Evolutionary conservation across 2,113 vertebrate genomes (phyloP).

Genomic region (Macrotis lagotis): DNA sequence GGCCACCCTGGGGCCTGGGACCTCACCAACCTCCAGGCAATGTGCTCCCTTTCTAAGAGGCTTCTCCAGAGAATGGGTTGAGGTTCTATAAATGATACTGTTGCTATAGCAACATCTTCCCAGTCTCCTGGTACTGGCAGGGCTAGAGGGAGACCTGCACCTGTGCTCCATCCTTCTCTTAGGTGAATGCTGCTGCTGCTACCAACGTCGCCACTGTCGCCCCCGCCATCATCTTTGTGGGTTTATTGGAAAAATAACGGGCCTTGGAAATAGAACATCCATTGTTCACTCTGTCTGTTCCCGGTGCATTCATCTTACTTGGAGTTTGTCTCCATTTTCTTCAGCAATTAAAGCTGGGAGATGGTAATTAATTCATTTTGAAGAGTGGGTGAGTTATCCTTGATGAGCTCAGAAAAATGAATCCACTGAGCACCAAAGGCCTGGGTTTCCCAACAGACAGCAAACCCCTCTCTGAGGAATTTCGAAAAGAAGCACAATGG

Average conservation of each 20-base stretch:
- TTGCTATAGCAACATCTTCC: conserved; percentile 83
- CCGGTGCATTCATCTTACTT: conserved; percentile 44
- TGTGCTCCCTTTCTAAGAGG: conserved; percentile 82
- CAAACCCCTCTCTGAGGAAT: not conserved
- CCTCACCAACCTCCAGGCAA: conserved; percentile 68
- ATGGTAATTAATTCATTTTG: conserved; percentile 41
- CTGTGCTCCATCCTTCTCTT: conserved; percentile 79
- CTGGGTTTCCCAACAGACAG: not conserved
- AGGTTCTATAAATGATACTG: conserved; percentile 83
- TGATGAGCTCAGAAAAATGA: not conserved
- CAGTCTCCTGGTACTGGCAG: conserved; percentile 77
- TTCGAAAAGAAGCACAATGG: rapidly evolving
- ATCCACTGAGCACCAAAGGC: not conserved
- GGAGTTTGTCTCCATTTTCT: conserved; percentile 21
- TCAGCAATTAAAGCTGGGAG: conserved; percentile 41
- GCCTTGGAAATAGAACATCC: conserved; percentile 69
- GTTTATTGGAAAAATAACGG: conserved; percentile 45
- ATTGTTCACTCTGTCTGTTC: conserved; percentile 64
- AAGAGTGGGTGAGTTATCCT: conserved; percentile 52
- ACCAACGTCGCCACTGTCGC: too few relatives aligned
- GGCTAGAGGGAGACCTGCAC: conserved; percentile 79
- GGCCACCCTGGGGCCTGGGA: conserved; percentile 58
- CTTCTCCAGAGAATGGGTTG: conserved; percentile 82
- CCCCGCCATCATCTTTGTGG: not conserved
- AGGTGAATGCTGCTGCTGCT: not conserved